Evolutionary conservation across 1,140 invertebrate species (phyloP), one percentile per base, ranked within the genome.

Genomic region (Solenopsis fugax): DNA sequence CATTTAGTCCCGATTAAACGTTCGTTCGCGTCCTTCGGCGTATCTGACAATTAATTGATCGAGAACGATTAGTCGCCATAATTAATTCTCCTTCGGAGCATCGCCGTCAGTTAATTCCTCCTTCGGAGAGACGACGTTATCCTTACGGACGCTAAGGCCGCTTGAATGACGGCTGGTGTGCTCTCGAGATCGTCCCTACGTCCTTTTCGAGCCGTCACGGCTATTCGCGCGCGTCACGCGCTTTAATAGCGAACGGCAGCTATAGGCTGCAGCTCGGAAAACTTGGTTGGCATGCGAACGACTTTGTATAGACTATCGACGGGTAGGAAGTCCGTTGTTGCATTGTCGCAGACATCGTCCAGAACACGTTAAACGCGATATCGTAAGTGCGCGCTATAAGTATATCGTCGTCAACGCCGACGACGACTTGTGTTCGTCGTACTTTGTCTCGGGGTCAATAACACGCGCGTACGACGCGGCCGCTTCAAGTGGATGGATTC

Each of bases 401-500:
- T 89, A 76, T 72, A 52, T 72, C 52, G 52, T 50, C 64, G 60
- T 72, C 48, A 34, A 9, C 65, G 56, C 69, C 65, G 24, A 41
- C n/a, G 69, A 24, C 69, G 41, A 45, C 5, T 13, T 71, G 41
- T 90, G 87, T 76, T 77, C 87, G 73, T 89, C 88, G 88, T 81
- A 89, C 88, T 91, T 92, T 89, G 88, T 87, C 71, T 58, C 78
- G 87, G 85, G 91, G 91, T 93, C 91, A 92, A 91, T 91, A 91
- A 89, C 92, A 92, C 76, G 48, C 29, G 62, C 52, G 48, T 52
- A 75, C 62, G 69, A 80, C 62, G 64, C 21, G 37, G 41, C n/a
- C 58, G 29, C 34, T n/a, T 56, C 18, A 84, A 48, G 54, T 45
- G 50, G 62, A 73, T 67, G 52, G 48, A 45, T 52, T 56, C 52